Evolutionary conservation across 1,140 invertebrate genomes (phyloP).

Genomic region (Triops cancriformis): DNA sequence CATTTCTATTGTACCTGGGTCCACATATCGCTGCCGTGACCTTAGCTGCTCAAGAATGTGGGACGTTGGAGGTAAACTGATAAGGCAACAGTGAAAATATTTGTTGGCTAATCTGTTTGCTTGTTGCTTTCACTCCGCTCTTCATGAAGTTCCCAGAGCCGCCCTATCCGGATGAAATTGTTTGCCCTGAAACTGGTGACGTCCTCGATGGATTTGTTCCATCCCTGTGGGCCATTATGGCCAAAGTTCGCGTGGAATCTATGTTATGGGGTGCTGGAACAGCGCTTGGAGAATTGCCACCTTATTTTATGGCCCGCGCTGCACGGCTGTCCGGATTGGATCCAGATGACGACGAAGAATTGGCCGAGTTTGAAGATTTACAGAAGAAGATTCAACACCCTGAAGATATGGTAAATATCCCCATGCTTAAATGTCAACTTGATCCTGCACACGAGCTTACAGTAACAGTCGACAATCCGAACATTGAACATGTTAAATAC

Average conservation of each 20-base stretch:
- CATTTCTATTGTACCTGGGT: conserved; percentile 93
- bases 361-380: conserved; percentile 63
- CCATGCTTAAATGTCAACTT: conserved; percentile 21
- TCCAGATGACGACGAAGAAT: conserved; percentile 54
- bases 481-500: not conserved
- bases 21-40: conserved; percentile 91
- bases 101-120: conserved; percentile 25
- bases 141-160: conserved; percentile 35
- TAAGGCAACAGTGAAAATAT: conserved; percentile 19
- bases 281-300: conserved; percentile 90
- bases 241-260: conserved; percentile 91
- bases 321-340: conserved; percentile 67
- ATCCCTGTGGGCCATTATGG: conserved; percentile 80
- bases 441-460: not conserved
- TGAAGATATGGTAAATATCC: conserved; percentile 37
- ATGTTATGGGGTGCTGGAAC: conserved; percentile 98
- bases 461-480: not conserved
- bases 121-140: not conserved
- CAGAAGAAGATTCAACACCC: conserved; percentile 47
- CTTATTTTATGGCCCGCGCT: conserved; percentile 95
- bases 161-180: conserved; percentile 56
- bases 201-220: conserved; percentile 52
- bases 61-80: conserved; percentile 73
- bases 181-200: conserved; percentile 56
- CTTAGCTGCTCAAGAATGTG: conserved; percentile 94